These are phyloP conservation scores for Phthorimaea operculella DNA, from an alignment of 1,140 invertebrate species.

Conservation along the genomic window DNA sequence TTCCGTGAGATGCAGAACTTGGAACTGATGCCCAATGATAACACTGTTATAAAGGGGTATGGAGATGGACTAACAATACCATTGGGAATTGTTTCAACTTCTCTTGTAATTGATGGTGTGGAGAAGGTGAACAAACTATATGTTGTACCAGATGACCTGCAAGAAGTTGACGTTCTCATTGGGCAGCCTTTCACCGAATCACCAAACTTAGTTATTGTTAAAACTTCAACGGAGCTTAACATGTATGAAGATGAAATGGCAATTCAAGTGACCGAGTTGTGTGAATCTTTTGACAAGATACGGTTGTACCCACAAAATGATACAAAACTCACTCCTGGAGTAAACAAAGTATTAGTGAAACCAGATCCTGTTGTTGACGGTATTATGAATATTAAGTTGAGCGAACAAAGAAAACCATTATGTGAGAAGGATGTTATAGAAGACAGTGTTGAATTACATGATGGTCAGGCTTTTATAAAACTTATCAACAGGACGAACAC, in stretches of 20 bases:
- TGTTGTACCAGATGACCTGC: too few relatives aligned
- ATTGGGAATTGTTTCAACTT: not conserved
- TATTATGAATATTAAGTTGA: conserved; percentile 1
- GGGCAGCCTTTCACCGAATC: too few relatives aligned
- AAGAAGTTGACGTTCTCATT: too few relatives aligned
- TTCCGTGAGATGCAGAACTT: too few relatives aligned
- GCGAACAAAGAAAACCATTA: too few relatives aligned
- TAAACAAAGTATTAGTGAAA: conserved; percentile 6
- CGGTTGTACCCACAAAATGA: not conserved
- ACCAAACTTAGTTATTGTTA: conserved; percentile 1
- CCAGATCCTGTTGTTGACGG: not conserved
- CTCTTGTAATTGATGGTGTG: not conserved
- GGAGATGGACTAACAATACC: conserved; percentile 1
- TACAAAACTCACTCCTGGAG: not conserved
- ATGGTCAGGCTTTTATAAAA: too few relatives aligned
- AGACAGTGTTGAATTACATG: too few relatives aligned
- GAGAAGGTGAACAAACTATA: not conserved
- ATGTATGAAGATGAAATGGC: not conserved
- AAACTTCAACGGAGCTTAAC: not conserved
- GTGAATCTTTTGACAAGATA: not conserved
- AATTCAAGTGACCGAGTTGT: not conserved
- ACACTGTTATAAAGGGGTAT: not conserved
- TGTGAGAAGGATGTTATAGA: too few relatives aligned
- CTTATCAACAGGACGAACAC: too few relatives aligned
- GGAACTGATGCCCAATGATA: too few relatives aligned